Evolutionary conservation across 1,140 invertebrate genomes (phyloP), one percentile per base, ranked within the genome.

Genomic region (Penaeus chinensis): DNA sequence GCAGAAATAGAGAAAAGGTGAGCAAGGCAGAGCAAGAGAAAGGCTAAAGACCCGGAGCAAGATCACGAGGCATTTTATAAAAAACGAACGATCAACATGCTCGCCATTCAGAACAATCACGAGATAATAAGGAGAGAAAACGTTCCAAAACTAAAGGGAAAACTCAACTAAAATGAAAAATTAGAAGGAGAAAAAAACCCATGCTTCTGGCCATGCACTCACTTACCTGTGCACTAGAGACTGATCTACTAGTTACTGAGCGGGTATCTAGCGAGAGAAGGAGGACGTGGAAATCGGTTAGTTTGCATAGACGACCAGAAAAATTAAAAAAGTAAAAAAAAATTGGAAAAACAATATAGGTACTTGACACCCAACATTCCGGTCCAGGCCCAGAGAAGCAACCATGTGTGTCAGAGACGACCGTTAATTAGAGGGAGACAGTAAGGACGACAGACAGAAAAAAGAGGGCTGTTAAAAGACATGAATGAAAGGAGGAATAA

Each of bases 141-240:
- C 54, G 54, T 54, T 54, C 54, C 54, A 13, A 54, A 54, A 54
- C 54, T 54, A 54, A 54, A 54, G 37, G 37, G 62, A 0, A 60
- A 47, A 69, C 22, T 22, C 8, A 66, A 74, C 27, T 18, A 27
- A 20, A 20, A 37, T 32, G 20, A 19, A 84, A 84, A 47, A 84
- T 20, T 37, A 69, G 66, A 10, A 71, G 27, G 22, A 32, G 42
- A 18, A 47, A 16, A 74, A 65, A n/a, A 22, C 32, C 66, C 65
- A 84, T 80, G 27, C 42, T 37, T n/a, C 13, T 89, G 27, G 82
- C 82, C 87, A 89, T 89, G 87, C 87, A n/a, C 11, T 79, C 74
- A 89, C 88, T 89, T 89, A 89, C 88, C 88, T 89, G 88, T 24
- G 62, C 32, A 80, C 88, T 89, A 89, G 88, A 85, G 82, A 89